These are phyloP conservation scores for Panurus biarmicus DNA, from an alignment of 2,113 vertebrate species.

Conservation along the genomic window DNA sequence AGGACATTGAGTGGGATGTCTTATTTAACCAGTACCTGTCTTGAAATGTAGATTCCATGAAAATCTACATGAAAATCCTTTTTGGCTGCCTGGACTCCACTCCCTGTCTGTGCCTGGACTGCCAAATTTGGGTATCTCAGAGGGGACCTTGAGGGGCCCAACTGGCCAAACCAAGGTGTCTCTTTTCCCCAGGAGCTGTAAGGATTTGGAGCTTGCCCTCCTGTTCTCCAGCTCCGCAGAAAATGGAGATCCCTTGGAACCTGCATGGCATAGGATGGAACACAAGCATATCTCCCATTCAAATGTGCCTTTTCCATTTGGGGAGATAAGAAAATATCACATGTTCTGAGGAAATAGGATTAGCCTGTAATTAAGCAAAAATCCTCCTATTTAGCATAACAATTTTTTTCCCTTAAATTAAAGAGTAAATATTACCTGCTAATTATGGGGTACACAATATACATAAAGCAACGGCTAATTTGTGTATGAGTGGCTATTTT, in stretches of 20 bases:
- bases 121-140: accelerated
- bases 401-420: not conserved
- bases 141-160: not conserved
- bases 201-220: not conserved
- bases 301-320: not conserved
- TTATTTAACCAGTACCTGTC: not conserved
- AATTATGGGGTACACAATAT: not conserved
- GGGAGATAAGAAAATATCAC: constrained; percentile 18
- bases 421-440: constrained; percentile 1
- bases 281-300: not conserved
- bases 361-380: constrained; percentile 37
- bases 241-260: accelerated
- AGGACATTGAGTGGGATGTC: accelerated
- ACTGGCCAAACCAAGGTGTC: not conserved
- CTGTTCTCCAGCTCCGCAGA: not conserved
- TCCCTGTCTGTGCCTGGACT: accelerated
- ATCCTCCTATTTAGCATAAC: not conserved
- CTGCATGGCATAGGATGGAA: not conserved
- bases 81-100: not conserved
- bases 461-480: not conserved
- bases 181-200: not conserved
- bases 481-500: not conserved
- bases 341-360: constrained; percentile 12
- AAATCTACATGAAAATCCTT: accelerated
- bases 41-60: not conserved